Base-by-base conservation (phyloP, 2,888 invertebrate species). In the Lasius platythorax region DNA sequence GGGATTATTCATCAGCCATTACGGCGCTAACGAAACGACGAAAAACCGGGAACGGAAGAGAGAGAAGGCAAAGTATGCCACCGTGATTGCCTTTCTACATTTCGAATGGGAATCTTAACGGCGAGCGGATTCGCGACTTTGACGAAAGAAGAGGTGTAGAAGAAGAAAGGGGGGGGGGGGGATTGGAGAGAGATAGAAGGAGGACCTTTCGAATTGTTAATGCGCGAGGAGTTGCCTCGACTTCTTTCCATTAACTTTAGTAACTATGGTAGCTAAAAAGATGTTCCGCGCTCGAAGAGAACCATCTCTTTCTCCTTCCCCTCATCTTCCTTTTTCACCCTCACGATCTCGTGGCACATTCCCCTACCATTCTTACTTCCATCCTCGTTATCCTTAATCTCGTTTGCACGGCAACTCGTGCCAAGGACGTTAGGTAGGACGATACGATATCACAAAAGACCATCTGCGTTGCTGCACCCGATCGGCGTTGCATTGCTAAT, bases 201-300 rank as follows among this genome's bases (percentile, higher is more conserved):
- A 67, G 66, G 72, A 72, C 78, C 83, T 73, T 73, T 61, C 85
- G 78, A 85, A 83, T 85, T 83, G 83, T 83, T 85, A 83, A 85
- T 83, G 85, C 73, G 67, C 66, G 28, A 67, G 68, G 50, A 74
- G 85, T 63, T 66, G 43, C 53, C 74, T 75, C 84, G 78, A 81
- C 84, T 85, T 74, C 84, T 85, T 85, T 81, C 84, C 85, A 85
- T 85, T 85, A 85, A 84, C 81, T 84, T 84, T 66, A 58, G 76
- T 79, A 84, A 82, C 82, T 73, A 74, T 73, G 63, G 50, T 81
- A 84, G 50, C 63, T 56, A 73, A 83, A 50, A 50, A 81, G 79
- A 79, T 68, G 83, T 83, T 70, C 70, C 64, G 68, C 46, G 40
- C 43, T 46, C 15, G 37, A 64, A 63, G 70, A 70, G 46, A 79